Percentiles rank a stretch among this genome's conserved stretches.
Conservation (phyloP, 2,888 invertebrate genomes). For the Fabriciana adippe region DNA sequence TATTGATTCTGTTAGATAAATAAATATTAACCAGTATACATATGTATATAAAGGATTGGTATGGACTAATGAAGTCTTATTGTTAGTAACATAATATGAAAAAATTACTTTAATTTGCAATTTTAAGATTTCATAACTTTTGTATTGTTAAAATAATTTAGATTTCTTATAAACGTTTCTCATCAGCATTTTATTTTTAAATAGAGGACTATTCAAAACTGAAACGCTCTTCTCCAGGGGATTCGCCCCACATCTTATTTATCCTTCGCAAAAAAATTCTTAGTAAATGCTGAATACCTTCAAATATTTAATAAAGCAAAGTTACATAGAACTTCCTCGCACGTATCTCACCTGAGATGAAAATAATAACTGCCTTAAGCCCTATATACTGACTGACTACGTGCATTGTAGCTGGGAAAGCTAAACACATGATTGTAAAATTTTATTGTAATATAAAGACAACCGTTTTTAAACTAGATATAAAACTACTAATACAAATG, state of each 20-base stretch:
- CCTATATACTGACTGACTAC: slow-evolving; percentile 47
- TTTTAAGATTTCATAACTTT: no score
- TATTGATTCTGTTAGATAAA: no score
- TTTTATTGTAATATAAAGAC: slow-evolving; percentile 17
- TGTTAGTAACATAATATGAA: no score
- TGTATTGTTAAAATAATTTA: no score
- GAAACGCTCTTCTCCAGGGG: no score
- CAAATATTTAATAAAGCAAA: slow-evolving; percentile 30
- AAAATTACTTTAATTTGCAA: no score
- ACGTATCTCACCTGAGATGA: slow-evolving; percentile 57
- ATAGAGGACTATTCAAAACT: no score
- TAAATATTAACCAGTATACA: no score
- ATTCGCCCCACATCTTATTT: not conserved
- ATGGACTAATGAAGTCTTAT: no score
- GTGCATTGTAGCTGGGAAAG: slow-evolving; percentile 49
- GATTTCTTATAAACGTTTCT: no score
- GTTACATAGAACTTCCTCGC: slow-evolving; percentile 38
- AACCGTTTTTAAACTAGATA: not conserved
- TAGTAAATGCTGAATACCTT: slow-evolving; percentile 17
- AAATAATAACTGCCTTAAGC: slow-evolving; percentile 53
- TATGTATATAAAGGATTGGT: no score
- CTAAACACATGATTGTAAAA: slow-evolving; percentile 23
- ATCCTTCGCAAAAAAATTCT: not conserved
- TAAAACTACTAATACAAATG: not conserved
- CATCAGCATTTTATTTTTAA: no score